Percentiles rank a stretch among this genome's conserved stretches.
phyloP scores from a whole-genome alignment of 2,797 vertebrate species.

The Pagetopsis macropterus region DNA sequence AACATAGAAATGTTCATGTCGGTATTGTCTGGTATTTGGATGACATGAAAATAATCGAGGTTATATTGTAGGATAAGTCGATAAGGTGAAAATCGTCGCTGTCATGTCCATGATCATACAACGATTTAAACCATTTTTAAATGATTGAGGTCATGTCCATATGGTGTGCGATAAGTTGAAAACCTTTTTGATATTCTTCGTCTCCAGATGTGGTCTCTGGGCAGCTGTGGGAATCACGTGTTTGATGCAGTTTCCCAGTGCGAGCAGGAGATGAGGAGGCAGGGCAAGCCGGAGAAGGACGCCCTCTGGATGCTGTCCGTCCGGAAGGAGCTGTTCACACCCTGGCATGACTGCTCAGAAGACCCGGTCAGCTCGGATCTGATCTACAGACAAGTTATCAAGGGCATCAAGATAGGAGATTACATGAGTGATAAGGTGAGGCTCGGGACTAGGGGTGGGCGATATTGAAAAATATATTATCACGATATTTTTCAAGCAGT shows the following conservation, averaged over 20 bases:
- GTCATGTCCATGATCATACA: too few species aligned
- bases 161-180: background rate
- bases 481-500: too few species aligned
- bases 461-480: too few species aligned
- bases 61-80: too few species aligned
- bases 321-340: constrained; percentile 93
- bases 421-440: constrained; percentile 90
- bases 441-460: background rate
- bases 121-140: too few species aligned
- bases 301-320: constrained; percentile 89
- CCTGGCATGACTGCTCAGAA: constrained; percentile 89
- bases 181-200: constrained; percentile 5
- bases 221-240: constrained; percentile 85
- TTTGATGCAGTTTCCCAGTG: constrained; percentile 95
- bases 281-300: constrained; percentile 83
- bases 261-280: constrained; percentile 89
- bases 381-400: constrained; percentile 92
- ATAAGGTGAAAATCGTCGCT: too few species aligned
- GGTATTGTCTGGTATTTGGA: too few species aligned
- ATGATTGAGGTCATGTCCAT: too few species aligned
- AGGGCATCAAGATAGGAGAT: constrained; percentile 87
- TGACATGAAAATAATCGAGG: too few species aligned
- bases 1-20: too few species aligned
- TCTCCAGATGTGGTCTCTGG: constrained; percentile 91
- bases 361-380: constrained; percentile 91